phyloP scores from a whole-genome alignment of 2,888 invertebrate genomes.

The Neoaliturus tenellus region DNA sequence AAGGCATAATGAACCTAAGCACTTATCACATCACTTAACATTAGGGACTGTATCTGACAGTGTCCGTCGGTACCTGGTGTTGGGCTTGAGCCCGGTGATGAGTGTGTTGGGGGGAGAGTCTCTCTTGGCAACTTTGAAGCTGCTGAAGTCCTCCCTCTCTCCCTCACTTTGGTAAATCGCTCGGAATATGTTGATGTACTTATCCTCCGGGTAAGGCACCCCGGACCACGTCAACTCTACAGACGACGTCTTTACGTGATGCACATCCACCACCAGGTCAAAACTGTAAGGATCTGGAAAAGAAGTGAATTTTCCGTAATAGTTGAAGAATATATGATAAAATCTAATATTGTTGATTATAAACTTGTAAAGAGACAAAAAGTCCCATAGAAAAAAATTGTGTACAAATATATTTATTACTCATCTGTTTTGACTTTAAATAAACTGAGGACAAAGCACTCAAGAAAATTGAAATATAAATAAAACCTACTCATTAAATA shows the following conservation, averaged over 20 bases:
- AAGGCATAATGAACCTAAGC: too few species aligned
- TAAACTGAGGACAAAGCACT: too few species aligned
- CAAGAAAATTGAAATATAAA: too few species aligned
- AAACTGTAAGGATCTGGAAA: slow-evolving; percentile 87
- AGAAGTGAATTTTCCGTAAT: neutral
- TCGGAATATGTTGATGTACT: slow-evolving; percentile 92
- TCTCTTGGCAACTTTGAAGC: slow-evolving; percentile 85
- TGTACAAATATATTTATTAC: too few species aligned
- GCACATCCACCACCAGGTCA: slow-evolving; percentile 85
- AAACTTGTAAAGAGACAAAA: too few species aligned
- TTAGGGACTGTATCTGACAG: too few species aligned
- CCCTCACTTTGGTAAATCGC: slow-evolving; percentile 88
- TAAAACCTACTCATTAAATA: too few species aligned
- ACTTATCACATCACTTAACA: too few species aligned
- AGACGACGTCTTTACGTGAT: slow-evolving; percentile 84
- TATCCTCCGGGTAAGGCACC: slow-evolving; percentile 91
- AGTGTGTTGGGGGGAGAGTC: slow-evolving; percentile 81
- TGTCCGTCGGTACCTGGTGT: slow-evolving; percentile 80
- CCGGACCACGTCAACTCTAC: slow-evolving; percentile 90
- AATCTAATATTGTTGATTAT: too few species aligned
- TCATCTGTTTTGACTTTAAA: too few species aligned
- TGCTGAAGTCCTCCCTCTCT: slow-evolving; percentile 83
- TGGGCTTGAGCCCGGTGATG: slow-evolving; percentile 83
- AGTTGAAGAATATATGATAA: too few species aligned
- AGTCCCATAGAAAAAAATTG: too few species aligned